Percentiles rank a stretch among this genome's conserved stretches.
These are phyloP conservation scores for Pterocles gutturalis DNA, from an alignment of 2,113 vertebrate genomes.

Conservation along the genomic window DNA sequence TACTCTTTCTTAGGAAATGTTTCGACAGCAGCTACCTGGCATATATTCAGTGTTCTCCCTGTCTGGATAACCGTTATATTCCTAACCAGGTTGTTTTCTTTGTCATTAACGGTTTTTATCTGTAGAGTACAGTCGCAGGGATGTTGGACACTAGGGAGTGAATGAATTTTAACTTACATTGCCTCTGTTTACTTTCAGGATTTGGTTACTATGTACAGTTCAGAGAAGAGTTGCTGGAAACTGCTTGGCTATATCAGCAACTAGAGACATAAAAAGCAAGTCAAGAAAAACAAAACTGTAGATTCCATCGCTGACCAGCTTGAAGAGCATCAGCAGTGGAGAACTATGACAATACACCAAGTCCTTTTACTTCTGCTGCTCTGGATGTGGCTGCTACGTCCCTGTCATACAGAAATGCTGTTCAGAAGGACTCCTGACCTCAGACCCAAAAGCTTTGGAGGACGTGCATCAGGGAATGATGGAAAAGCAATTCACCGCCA, in stretches of 20 bases:
- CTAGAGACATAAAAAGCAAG: constrained; percentile 42
- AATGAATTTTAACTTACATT: background rate
- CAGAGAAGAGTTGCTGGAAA: constrained; percentile 58
- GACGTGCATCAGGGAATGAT: constrained; percentile 66
- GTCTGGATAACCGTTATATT: background rate
- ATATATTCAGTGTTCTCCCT: background rate
- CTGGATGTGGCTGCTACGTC: constrained; percentile 76
- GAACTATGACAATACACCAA: constrained; percentile 74
- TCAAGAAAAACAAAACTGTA: background rate
- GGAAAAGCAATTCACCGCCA: constrained; percentile 81
- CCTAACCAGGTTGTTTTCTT: background rate
- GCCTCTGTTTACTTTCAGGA: constrained; percentile 59
- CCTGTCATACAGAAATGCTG: constrained; percentile 72
- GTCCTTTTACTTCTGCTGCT: constrained; percentile 73
- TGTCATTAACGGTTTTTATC: background rate
- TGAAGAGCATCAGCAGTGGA: constrained; percentile 70
- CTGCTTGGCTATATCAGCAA: background rate
- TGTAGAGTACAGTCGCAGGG: background rate
- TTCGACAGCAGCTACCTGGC: background rate
- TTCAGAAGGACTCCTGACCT: constrained; percentile 80
- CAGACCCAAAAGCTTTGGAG: constrained; percentile 60
- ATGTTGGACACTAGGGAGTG: background rate
- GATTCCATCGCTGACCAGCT: background rate
- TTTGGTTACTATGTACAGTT: constrained; percentile 32
- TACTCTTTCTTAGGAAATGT: background rate